phyloP scores from a whole-genome alignment of 2,888 invertebrate species.

The Oasisia sp. region DNA sequence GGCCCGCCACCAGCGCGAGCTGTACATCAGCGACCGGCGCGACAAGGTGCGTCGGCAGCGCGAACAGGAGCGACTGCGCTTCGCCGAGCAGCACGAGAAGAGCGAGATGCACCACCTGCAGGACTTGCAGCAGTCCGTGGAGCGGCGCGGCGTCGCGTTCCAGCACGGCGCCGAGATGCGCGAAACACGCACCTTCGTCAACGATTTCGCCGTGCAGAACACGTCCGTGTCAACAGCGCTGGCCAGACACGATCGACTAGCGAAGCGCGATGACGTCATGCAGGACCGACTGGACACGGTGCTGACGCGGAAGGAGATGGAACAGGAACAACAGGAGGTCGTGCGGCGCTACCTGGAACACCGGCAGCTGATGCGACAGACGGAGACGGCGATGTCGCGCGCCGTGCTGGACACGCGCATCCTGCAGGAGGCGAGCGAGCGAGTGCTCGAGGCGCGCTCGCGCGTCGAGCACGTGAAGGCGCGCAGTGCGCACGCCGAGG shows the following conservation, averaged over 20 bases:
- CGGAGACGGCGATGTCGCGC: conserved; percentile 56
- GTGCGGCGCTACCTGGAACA: conserved; percentile 62
- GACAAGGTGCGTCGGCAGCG: conserved; percentile 49
- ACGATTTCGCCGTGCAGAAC: conserved; percentile 62
- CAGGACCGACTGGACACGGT: conserved; percentile 45
- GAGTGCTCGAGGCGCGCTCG: conserved; percentile 53
- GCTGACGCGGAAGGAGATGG: conserved; percentile 43
- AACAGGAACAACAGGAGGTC: conserved; percentile 56
- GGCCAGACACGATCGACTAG: conserved; percentile 59
- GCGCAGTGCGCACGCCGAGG: conserved; percentile 26
- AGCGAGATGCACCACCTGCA: conserved; percentile 51
- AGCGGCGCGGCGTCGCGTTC: conserved; percentile 41
- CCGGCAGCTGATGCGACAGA: conserved; percentile 59
- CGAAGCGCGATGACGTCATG: conserved; percentile 51
- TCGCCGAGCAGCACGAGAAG: conserved; percentile 52
- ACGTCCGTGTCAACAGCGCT: conserved; percentile 64
- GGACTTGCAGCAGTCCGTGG: conserved; percentile 53
- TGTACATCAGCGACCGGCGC: conserved; percentile 56
- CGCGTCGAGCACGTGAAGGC: conserved; percentile 56
- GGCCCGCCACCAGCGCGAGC: conserved; percentile 54
- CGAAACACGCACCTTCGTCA: conserved; percentile 49
- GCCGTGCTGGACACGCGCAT: conserved; percentile 58
- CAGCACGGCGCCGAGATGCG: conserved; percentile 13
- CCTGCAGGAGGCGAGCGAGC: conserved; percentile 59
- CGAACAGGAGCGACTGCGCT: conserved; percentile 50